These are phyloP conservation scores for Lasioglossum vierecki DNA, from an alignment of 2,888 invertebrate species.

Conservation along the genomic window DNA sequence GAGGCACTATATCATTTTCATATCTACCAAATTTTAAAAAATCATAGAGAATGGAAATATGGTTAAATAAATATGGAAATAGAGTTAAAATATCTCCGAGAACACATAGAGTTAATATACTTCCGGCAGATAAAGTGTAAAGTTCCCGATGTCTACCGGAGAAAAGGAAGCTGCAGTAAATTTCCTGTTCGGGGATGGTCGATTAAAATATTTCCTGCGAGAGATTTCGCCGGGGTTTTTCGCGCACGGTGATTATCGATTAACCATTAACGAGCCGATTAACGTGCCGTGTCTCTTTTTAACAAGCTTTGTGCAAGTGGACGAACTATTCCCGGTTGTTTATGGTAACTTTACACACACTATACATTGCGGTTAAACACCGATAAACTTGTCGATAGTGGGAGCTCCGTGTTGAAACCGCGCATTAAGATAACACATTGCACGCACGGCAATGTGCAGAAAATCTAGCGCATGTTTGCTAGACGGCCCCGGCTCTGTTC, in stretches of 20 bases:
- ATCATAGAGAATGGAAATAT: too few species aligned
- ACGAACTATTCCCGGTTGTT: conserved; percentile 42
- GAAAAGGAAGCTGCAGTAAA: neutral
- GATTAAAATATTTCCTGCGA: conserved; percentile 7
- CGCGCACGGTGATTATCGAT: conserved; percentile 35
- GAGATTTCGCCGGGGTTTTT: neutral
- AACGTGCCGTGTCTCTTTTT: conserved; percentile 33
- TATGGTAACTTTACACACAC: conserved; percentile 28
- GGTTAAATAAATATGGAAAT: too few species aligned
- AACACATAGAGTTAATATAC: neutral
- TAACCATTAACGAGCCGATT: conserved; percentile 24
- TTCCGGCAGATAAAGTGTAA: neutral
- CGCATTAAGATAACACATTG: conserved; percentile 52
- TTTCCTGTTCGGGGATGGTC: neutral
- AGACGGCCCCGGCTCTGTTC: neutral
- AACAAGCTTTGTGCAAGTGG: conserved; percentile 35
- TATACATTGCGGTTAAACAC: conserved; percentile 55
- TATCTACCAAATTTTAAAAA: too few species aligned
- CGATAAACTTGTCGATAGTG: conserved; percentile 56
- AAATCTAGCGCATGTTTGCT: conserved; percentile 46
- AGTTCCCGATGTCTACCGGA: neutral
- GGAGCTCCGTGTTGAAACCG: conserved; percentile 26
- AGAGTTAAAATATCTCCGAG: too few species aligned
- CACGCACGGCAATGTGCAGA: conserved; percentile 21
- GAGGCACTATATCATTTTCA: too few species aligned